A percentile compares a stretch with the other conserved stretches of the same genome.
phyloP scores from a whole-genome alignment of 2,113 vertebrate genomes.

The Brachirus orientalis region DNA sequence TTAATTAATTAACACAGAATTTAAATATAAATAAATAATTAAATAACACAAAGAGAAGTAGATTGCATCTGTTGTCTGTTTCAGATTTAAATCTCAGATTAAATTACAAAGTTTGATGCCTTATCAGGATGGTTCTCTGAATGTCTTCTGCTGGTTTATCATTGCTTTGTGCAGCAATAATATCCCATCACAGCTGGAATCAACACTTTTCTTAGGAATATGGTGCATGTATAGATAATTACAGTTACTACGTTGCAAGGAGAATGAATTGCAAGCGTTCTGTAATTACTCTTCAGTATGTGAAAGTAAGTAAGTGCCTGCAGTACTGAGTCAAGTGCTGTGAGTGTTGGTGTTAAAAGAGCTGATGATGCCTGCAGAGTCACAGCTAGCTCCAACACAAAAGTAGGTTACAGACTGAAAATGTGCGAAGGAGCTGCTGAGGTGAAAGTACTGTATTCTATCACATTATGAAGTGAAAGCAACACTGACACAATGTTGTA shows the following conservation, averaged over 20 bases:
- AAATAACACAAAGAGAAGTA: too few relatives aligned
- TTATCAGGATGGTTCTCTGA: constrained; percentile 7
- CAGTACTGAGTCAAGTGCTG: constrained; percentile 39
- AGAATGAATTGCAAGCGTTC: constrained; percentile 61
- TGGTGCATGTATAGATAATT: constrained; percentile 70
- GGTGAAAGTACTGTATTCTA: constrained; percentile 19
- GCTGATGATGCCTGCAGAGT: constrained; percentile 53
- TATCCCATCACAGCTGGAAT: constrained; percentile 51
- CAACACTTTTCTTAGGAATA: constrained; percentile 64
- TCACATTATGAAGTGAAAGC: constrained; percentile 16
- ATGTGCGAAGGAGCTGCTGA: constrained; percentile 50
- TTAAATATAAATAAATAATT: too few relatives aligned
- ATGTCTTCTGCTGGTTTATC: too few relatives aligned
- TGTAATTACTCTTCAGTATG: constrained; percentile 65
- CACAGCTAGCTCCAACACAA: constrained; percentile 42
- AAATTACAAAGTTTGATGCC: neutral
- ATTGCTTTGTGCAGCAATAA: constrained; percentile 6
- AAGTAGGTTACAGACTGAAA: constrained; percentile 61
- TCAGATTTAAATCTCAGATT: too few relatives aligned
- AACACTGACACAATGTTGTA: constrained; percentile 7
- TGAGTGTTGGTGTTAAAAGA: constrained; percentile 43
- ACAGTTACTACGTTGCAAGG: constrained; percentile 56
- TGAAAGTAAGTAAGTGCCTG: constrained; percentile 56
- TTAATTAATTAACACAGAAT: too few relatives aligned
- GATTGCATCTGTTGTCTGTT: too few relatives aligned